Percentiles rank a stretch among this genome's conserved stretches.
These are phyloP conservation scores for Zaprionus kolodkinae DNA, from an alignment of 1,140 invertebrate species.

Conservation along the genomic window DNA sequence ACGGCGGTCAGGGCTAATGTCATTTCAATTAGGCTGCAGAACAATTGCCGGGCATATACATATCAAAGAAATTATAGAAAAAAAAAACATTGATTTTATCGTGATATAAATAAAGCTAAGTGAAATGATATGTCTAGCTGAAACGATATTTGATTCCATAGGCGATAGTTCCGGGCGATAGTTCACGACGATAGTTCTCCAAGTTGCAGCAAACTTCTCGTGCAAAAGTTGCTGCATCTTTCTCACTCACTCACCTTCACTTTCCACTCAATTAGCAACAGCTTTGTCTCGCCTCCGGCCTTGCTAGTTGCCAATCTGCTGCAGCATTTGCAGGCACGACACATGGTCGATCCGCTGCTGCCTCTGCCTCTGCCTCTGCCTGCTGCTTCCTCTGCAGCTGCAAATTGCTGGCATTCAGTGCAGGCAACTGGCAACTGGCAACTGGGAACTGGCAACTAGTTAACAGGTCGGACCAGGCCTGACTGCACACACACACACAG, in stretches of 20 bases:
- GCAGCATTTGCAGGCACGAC: slow-evolving; percentile 33
- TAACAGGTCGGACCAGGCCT: slow-evolving; percentile 15
- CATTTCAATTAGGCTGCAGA: background rate
- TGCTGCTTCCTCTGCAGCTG: slow-evolving; percentile 4
- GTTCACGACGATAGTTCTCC: background rate
- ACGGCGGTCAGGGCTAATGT: background rate
- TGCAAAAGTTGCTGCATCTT: slow-evolving; percentile 7
- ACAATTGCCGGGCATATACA: background rate
- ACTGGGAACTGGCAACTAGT: slow-evolving; percentile 10
- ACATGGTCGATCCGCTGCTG: slow-evolving; percentile 39
- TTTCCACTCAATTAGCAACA: slow-evolving; percentile 50
- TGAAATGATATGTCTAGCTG: background rate
- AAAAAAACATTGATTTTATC: background rate
- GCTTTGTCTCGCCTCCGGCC: slow-evolving; percentile 48
- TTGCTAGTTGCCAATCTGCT: background rate
- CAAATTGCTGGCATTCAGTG: slow-evolving; percentile 59
- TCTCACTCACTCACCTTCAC: background rate
- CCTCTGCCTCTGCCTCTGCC: background rate
- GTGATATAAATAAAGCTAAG: background rate
- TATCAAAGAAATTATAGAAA: background rate
- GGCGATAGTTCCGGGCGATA: background rate
- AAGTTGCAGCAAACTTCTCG: background rate
- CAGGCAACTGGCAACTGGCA: slow-evolving; percentile 5
- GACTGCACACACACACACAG: background rate
- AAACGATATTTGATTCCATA: background rate